A percentile compares a stretch with the other conserved stretches of the same genome.
Conservation (phyloP, 2,113 vertebrate genomes). For the Chauna torquata region DNA sequence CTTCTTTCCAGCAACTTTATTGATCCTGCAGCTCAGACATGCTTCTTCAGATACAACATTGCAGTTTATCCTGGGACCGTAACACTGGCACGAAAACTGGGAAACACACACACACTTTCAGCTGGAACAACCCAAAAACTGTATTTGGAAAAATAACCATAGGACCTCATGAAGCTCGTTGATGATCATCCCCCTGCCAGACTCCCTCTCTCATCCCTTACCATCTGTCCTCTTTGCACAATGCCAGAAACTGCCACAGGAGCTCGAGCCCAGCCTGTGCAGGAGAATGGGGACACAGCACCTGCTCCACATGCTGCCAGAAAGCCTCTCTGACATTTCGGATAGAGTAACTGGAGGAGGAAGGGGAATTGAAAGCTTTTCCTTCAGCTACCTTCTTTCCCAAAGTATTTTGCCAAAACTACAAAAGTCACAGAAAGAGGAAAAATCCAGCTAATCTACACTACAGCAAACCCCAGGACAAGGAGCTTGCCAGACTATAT, state of each 20-base stretch:
- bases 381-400: neutral
- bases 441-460: neutral
- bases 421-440: neutral
- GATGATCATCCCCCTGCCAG: neutral
- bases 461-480: neutral
- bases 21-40: neutral
- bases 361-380: neutral
- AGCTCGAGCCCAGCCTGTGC: neutral
- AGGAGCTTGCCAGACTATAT: neutral
- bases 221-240: neutral
- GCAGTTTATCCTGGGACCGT: neutral
- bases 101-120: neutral
- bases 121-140: neutral
- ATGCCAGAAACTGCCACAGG: neutral
- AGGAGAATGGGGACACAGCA: neutral
- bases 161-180: neutral
- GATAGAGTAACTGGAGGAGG: neutral
- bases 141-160: neutral
- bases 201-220: neutral
- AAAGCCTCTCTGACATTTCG: neutral
- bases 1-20: neutral
- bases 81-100: neutral
- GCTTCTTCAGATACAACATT: neutral
- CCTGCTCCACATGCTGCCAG: neutral
- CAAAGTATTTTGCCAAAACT: neutral